Base-by-base conservation (phyloP, 2,888 invertebrate species). In the Athetis lepigone region DNA sequence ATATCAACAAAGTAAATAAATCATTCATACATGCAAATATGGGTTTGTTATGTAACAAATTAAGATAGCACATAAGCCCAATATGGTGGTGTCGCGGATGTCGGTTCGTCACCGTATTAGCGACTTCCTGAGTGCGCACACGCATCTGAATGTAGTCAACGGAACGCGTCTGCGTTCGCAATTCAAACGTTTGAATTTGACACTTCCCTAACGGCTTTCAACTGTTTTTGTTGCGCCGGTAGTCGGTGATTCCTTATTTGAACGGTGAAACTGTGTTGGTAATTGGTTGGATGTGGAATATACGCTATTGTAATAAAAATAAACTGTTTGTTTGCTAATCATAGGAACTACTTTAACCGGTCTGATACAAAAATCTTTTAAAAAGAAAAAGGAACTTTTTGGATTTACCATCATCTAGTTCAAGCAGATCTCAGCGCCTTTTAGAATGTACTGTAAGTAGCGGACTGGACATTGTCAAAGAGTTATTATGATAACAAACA, bases 91-190 rank as follows among this genome's bases (percentile, higher is more conserved):
- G 82, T 72, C 82, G 86, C 90, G 91, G 90, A 91, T 88, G 88
- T 77, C 79, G 78, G 84, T 88, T 88, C 79, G 90, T 90, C 89
- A 87, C 90, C 90, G 87, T 89, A 91, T 91, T 91, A 90, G 89
- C 72, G 71, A 82, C 82, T 87, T 94, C 93, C 93, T 90, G 91
- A 83, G 85, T 79, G 85, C 84, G 86, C 83, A 62, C 81, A 79
- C 81, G 88, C 88, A 89, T 91, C 86, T 82, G 84, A 88, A 90
- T 86, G 83, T 73, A 80, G 62, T 66, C 84, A 84, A 83, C 84
- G 86, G 85, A 88, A 89, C 88, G 87, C 87, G 85, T 85, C 84
- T 86, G 84, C 75, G 87, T 89, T 87, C 88, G 82, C 82, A 87
- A 88, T 90, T 88, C 79, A 78, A 90, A 87, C 71, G 77, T 86